Conservation (phyloP, 2,113 vertebrate genomes). For the Nerophis ophidion region DNA sequence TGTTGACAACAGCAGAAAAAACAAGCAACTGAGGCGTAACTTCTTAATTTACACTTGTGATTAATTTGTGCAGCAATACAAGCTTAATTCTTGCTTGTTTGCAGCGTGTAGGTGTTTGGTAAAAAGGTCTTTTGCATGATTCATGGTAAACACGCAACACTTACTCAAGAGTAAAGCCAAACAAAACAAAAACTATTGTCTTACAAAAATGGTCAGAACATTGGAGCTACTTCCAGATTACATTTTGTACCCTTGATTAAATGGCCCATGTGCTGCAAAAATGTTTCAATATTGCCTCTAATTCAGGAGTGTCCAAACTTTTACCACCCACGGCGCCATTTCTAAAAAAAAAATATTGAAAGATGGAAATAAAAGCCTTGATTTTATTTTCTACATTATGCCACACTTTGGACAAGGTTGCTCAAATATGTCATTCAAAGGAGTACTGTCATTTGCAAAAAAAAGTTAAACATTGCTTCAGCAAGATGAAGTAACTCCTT, state of each 20-base stretch:
- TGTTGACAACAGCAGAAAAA: constrained; percentile 4
- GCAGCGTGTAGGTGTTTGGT: constrained; percentile 65
- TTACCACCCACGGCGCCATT: neutral
- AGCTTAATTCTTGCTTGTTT: constrained; percentile 45
- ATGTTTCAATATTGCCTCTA: no score
- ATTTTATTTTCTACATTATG: no score
- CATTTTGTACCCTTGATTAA: constrained; percentile 10
- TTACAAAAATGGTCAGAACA: constrained; percentile 25
- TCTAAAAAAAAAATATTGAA: no score
- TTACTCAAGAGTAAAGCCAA: constrained; percentile 19
- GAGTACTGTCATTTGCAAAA: neutral
- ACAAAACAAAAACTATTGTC: constrained; percentile 26
- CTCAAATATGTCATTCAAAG: neutral
- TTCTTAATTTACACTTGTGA: constrained; percentile 54
- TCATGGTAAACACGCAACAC: constrained; percentile 59
- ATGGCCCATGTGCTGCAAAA: no score
- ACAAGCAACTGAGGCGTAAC: constrained; percentile 38
- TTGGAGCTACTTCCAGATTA: constrained; percentile 33
- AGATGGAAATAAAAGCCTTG: no score
- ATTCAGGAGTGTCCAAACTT: neutral
- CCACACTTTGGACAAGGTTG: no score
- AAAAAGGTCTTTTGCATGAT: constrained; percentile 52
- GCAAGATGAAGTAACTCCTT: constrained; percentile 35
- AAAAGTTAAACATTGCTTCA: neutral
- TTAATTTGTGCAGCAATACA: constrained; percentile 49